Percentiles rank a stretch among this genome's conserved stretches.
phyloP scores from a whole-genome alignment of 1,140 invertebrate genomes.

The Pogonognathellus flavescens region DNA sequence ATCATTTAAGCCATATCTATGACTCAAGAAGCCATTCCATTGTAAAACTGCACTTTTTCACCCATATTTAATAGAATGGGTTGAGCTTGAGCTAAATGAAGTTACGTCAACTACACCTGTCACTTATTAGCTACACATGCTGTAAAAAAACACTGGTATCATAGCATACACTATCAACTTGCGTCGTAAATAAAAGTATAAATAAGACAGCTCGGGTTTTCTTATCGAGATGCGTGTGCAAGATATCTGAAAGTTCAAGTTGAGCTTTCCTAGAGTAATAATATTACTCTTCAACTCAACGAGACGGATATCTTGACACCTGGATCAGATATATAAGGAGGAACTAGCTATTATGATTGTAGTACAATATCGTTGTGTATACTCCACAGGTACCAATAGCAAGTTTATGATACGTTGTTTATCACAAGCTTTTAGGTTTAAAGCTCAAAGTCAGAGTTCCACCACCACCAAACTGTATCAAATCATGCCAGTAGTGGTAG shows the following conservation, averaged over 20 bases:
- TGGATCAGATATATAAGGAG: slow-evolving; percentile 27
- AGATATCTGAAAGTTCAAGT: slow-evolving; percentile 33
- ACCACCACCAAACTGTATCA: not conserved
- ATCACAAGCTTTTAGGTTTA: too few species aligned
- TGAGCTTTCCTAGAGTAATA: not conserved
- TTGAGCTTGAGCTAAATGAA: slow-evolving; percentile 21
- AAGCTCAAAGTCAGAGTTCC: too few species aligned
- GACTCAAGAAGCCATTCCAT: not conserved
- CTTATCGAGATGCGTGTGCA: slow-evolving; percentile 6
- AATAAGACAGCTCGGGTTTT: slow-evolving; percentile 21
- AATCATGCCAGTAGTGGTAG: not conserved
- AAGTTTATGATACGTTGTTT: too few species aligned
- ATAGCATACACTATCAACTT: not conserved
- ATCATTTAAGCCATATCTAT: slow-evolving; percentile 39
- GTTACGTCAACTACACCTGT: slow-evolving; percentile 11
- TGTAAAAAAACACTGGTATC: too few species aligned
- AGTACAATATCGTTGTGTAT: not conserved
- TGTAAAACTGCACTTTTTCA: slow-evolving; percentile 25
- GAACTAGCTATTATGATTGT: not conserved
- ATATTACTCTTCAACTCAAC: slow-evolving; percentile 23
- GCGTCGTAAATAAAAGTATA: slow-evolving; percentile 36
- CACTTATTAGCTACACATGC: not conserved
- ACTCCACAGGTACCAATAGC: not conserved
- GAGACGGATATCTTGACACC: slow-evolving; percentile 41
- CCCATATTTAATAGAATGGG: slow-evolving; percentile 21